Evolutionary conservation across 2,888 invertebrate genomes (phyloP).

Genomic region (Zonitis immaculata): DNA sequence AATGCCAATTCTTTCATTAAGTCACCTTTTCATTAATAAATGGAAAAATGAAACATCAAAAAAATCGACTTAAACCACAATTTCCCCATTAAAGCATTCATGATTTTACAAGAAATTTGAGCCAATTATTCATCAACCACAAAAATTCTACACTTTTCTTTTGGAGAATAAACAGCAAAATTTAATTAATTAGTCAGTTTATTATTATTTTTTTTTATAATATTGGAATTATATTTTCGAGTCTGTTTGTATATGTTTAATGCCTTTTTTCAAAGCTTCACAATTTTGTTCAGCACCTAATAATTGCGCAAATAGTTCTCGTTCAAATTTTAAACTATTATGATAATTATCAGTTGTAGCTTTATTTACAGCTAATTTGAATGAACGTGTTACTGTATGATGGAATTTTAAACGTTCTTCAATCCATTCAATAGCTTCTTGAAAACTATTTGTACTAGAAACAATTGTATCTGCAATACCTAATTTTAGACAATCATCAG

Average conservation of each 20-base stretch:
- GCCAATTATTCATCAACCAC: not conserved
- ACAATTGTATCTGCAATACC: conserved; percentile 35
- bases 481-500: conserved; percentile 34
- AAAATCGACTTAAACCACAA: not conserved
- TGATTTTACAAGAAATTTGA: not conserved
- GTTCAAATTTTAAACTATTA: conserved; percentile 29
- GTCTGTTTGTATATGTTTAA: conserved; percentile 33
- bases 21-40: not conserved
- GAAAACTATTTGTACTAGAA: conserved; percentile 22
- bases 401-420: conserved; percentile 29
- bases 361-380: conserved; percentile 29
- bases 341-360: conserved; percentile 17
- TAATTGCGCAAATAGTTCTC: conserved; percentile 29
- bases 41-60: not conserved
- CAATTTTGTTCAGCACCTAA: conserved; percentile 38
- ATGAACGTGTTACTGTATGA: conserved; percentile 29
- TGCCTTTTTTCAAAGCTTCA: conserved; percentile 30
- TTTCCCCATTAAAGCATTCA: not conserved
- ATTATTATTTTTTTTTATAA: too few relatives aligned
- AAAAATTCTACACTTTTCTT: not conserved
- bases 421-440: conserved; percentile 33
- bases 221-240: conserved; percentile 7
- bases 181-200: too few relatives aligned
- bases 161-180: too few relatives aligned
- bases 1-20: not conserved